phyloP scores from a whole-genome alignment of 2,888 invertebrate genomes.

The Dione vanillae region DNA sequence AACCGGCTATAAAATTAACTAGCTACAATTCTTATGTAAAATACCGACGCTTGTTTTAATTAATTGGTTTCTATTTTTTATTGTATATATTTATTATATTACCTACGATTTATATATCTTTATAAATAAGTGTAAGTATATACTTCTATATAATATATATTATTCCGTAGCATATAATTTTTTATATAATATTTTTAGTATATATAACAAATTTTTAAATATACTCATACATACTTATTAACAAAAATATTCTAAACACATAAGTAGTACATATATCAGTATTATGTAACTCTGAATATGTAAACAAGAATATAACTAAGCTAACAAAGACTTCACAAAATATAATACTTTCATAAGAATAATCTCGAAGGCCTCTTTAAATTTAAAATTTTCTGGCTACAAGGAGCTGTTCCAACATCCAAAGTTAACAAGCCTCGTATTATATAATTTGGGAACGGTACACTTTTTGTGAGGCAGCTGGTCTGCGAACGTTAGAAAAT shows the following conservation, averaged over 20 bases:
- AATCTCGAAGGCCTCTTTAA: constrained; percentile 44
- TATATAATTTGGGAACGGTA: constrained; percentile 70
- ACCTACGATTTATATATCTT: too few species aligned
- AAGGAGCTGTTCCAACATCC: constrained; percentile 47
- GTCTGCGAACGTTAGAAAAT: constrained; percentile 60
- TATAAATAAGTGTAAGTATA: too few species aligned
- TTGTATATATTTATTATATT: background rate
- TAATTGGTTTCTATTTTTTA: constrained; percentile 12
- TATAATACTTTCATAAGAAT: constrained; percentile 34
- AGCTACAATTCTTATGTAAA: constrained; percentile 18
- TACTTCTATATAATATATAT: too few species aligned
- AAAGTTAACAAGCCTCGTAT: constrained; percentile 63
- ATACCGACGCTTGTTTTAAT: constrained; percentile 20
- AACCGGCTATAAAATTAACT: constrained; percentile 29
- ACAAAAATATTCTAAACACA: too few species aligned
- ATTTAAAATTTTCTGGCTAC: constrained; percentile 41
- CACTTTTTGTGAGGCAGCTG: constrained; percentile 58
- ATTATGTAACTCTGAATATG: background rate
- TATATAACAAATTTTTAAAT: too few species aligned
- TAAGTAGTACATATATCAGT: background rate
- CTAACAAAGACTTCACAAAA: constrained; percentile 5
- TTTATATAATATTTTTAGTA: too few species aligned
- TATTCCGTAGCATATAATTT: too few species aligned
- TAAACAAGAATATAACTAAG: background rate
- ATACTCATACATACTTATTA: too few species aligned